Conservation (phyloP, 2,113 vertebrate genomes). For the Delphinapterus leucas region DNA sequence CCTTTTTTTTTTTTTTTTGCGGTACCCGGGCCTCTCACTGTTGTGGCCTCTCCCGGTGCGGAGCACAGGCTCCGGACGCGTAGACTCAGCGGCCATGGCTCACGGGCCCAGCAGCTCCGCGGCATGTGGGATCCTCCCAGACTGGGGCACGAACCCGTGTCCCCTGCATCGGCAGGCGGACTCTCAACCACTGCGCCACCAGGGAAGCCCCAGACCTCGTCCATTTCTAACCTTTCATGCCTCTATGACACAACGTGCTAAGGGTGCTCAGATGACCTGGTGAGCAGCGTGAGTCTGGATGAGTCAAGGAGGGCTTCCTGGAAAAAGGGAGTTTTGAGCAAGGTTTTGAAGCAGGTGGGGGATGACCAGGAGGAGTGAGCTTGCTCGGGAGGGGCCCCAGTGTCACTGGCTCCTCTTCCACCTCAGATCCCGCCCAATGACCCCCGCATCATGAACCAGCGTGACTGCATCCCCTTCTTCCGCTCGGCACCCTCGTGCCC, state of each 20-base stretch:
- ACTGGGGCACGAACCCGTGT: too few species aligned
- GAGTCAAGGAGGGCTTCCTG: background rate
- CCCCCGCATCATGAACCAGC: slow-evolving; percentile 73
- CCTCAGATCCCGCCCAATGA: slow-evolving; percentile 87
- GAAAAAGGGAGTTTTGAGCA: background rate
- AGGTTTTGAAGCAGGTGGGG: background rate
- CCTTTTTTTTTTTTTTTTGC: too few species aligned
- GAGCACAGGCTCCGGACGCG: too few species aligned
- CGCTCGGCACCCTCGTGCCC: slow-evolving; percentile 82
- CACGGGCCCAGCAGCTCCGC: too few species aligned
- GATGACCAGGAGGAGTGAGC: background rate
- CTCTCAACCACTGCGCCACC: too few species aligned
- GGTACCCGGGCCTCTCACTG: too few species aligned
- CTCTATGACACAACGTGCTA: background rate
- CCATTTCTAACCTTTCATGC: background rate
- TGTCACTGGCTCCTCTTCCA: background rate
- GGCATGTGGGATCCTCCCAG: too few species aligned
- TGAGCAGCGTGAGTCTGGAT: background rate
- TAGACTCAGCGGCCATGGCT: too few species aligned
- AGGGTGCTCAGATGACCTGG: background rate
- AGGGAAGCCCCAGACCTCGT: background rate
- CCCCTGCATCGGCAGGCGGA: too few species aligned
- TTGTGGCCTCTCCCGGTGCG: too few species aligned
- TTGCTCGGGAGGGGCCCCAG: background rate
- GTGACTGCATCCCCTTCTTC: slow-evolving; percentile 86